Evolutionary conservation across 1,140 invertebrate genomes (phyloP).

Genomic region (Drosophila kepulauana): DNA sequence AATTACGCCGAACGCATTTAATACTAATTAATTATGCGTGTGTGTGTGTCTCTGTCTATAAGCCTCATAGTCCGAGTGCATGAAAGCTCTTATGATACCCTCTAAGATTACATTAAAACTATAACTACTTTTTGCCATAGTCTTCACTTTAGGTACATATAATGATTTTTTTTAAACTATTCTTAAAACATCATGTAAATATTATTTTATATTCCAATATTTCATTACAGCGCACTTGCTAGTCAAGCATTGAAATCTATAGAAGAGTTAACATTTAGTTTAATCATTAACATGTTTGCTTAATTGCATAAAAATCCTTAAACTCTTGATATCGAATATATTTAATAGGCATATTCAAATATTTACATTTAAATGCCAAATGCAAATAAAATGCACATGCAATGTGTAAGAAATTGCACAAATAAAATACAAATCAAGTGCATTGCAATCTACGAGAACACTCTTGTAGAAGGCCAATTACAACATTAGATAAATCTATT

Average conservation of each 20-base stretch:
- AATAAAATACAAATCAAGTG: constrained; percentile 57
- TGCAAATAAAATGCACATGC: constrained; percentile 43
- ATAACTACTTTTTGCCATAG: not conserved
- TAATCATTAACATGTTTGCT: constrained; percentile 45
- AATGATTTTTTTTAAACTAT: too few species aligned
- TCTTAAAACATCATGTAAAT: not conserved
- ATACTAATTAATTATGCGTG: constrained; percentile 63
- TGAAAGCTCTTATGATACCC: not conserved
- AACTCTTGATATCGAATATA: not conserved
- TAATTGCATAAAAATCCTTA: constrained; percentile 43
- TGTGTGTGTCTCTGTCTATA: constrained; percentile 10
- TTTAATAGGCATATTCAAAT: constrained; percentile 19
- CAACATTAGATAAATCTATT: constrained; percentile 50
- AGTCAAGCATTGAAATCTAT: not conserved
- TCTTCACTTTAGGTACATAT: too few species aligned
- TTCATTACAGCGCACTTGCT: not conserved
- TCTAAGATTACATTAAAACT: not conserved
- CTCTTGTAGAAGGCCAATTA: constrained; percentile 35
- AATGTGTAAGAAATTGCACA: constrained; percentile 36
- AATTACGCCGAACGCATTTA: constrained; percentile 58
- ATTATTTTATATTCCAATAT: not conserved
- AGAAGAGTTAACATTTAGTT: constrained; percentile 20
- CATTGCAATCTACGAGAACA: constrained; percentile 53
- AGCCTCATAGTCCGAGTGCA: not conserved
- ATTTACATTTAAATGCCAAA: constrained; percentile 53